Percentiles rank a stretch among this genome's conserved stretches.
These are phyloP conservation scores for Edolisoma coerulescens DNA, from an alignment of 2,113 vertebrate species.

Conservation along the genomic window DNA sequence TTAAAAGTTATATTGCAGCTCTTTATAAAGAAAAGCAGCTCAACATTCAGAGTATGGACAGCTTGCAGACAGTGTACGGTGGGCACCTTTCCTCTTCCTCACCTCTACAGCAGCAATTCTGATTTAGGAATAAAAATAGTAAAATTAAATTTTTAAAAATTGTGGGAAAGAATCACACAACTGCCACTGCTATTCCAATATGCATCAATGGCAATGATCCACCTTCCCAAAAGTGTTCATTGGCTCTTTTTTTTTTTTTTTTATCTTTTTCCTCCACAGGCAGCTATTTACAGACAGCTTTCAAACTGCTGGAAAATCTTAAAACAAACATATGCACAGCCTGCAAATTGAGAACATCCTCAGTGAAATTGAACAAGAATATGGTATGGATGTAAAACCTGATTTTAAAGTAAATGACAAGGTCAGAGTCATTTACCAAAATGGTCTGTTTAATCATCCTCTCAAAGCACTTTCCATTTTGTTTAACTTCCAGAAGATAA, in stretches of 20 bases:
- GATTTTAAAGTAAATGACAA: neutral
- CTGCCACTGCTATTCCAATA: neutral
- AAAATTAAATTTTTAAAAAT: neutral
- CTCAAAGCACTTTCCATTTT: neutral
- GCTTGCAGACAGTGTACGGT: neutral
- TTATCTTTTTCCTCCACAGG: neutral
- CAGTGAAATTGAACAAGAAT: neutral
- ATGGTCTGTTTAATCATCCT: neutral
- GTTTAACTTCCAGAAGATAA: neutral
- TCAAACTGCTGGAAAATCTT: neutral
- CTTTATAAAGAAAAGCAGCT: neutral
- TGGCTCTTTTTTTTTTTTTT: neutral
- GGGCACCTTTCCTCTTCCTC: neutral
- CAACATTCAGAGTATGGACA: neutral
- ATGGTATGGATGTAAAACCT: neutral
- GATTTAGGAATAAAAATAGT: neutral
- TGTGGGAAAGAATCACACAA: neutral
- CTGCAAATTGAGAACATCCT: neutral
- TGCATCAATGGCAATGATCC: neutral
- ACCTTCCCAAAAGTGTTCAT: neutral
- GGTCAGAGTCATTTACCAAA: neutral
- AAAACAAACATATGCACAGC: neutral
- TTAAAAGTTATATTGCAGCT: neutral
- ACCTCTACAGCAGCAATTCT: neutral
- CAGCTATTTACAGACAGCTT: conserved; percentile 5